Base-by-base conservation (phyloP, 2,797 vertebrate genomes). In the Rallus crepitans region DNA sequence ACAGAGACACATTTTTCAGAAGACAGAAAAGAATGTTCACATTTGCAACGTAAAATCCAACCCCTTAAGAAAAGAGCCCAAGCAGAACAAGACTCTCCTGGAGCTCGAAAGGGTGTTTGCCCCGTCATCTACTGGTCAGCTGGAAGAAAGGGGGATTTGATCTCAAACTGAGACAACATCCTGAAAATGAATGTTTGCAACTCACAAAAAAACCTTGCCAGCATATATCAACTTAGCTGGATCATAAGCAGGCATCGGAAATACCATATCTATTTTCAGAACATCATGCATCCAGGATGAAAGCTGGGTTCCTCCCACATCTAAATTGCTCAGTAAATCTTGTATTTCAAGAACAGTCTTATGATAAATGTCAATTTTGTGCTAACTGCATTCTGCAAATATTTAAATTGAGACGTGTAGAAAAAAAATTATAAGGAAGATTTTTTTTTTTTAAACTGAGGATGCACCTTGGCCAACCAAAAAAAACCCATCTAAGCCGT, bases 261-360 rank as follows among this genome's bases (percentile, higher is more conserved):
- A 97, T 95, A 93, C 94, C 95, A 96, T 42, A 95, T 93, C 94
- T 96, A 95, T 96, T 96, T 97, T 94, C 90, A 95, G 94, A 78
- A 89, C 88, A 96, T 93, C 88, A 89, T 94, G 91, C 53, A 95
- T 77, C 83, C 89, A 93, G 93, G 86, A 94, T 95, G 88, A 95
- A 94, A 94, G 90, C 86, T 82, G 83, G 61, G 86, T 95, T 94
- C 92, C 92, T 96, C 96, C 94, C 88, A 96, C 93, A 92, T 87
- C 48, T 82, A 80, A 96, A 95, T 73, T 94, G 86, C 95, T 96
- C 88, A 89, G 90, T 93, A 96, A 92, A 90, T 93, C 91, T 93
- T 95, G 17, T 28, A 94, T 90, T 93, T 94, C 81, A 95, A 94
- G 90, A 96, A 93, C 35, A 71, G 71, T 28, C 53, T 90, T 87